Base-by-base conservation (phyloP, 1,140 invertebrate species). In the Cotesia vestalis region DNA sequence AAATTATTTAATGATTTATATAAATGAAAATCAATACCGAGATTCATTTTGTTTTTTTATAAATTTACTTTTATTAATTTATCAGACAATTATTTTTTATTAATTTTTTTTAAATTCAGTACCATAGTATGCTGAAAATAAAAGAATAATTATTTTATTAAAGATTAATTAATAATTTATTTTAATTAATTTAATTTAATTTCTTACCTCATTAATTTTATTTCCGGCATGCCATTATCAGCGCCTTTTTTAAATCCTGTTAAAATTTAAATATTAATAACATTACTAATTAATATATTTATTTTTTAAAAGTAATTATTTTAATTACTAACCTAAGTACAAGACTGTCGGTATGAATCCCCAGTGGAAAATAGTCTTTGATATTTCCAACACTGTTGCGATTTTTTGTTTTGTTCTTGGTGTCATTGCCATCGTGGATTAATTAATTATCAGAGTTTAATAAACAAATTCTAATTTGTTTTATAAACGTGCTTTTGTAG, bases 311-410 rank as follows among this genome's bases (percentile, higher is more conserved):
- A 35, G 17, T 35, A 67, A 61, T 66, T 66, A 71, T 70, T n/a
- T 40, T 71, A 57, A 17, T n/a, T 57, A 60, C 84, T 88, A 88
- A 92, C 91, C 91, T 86, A 92, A 86, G 85, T 91, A 92, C 3
- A 92, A 75, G 36, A 92, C 88, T 9, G 90, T 87, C 1, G 91
- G 91, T 72, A 92, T 90, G 63, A 92, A 92, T 38, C 90, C 91
- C 89, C 91, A 92, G 76, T 92, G 91, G 72, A 92, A 92, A 63
- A 89, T 82, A 3, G 87, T 88, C 82, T 91, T 92, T 4, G 86
- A 85, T 2, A 89, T 74, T 12, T 88, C 87, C 51, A 92, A 83
- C 8, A 92, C 88, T 5, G 89, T 79, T 11, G 88, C 85, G 46
- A 92, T 79, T 78, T 91, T 89, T 75, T 91, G 88, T 80, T 91